Evolutionary conservation across 2,888 invertebrate species (phyloP).

Genomic region (Harmothoe impar): DNA sequence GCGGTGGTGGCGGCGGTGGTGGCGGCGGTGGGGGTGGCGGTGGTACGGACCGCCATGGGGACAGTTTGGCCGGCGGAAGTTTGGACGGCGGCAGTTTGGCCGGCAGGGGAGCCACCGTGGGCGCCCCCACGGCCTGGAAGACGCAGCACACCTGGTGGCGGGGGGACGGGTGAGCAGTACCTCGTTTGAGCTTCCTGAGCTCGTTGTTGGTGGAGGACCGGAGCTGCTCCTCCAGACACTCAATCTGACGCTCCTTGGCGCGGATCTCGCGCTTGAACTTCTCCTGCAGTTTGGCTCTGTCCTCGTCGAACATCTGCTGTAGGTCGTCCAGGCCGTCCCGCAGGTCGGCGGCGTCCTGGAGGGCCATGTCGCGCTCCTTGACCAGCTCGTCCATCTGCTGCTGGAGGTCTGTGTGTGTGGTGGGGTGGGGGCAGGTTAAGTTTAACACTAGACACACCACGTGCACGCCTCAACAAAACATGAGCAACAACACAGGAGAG

Average conservation of each 20-base stretch:
- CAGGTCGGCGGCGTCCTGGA: conserved; percentile 58
- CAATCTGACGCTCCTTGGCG: conserved; percentile 70
- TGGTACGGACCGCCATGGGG: too few relatives aligned
- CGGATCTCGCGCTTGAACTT: conserved; percentile 65
- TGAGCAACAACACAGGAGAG: neutral
- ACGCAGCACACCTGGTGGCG: neutral
- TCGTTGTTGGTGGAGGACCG: conserved; percentile 64
- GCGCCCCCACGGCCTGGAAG: neutral
- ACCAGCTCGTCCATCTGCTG: conserved; percentile 32
- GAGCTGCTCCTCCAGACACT: conserved; percentile 70
- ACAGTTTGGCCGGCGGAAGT: too few relatives aligned
- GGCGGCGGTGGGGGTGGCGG: neutral
- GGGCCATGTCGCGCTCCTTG: conserved; percentile 53
- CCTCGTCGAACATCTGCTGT: conserved; percentile 60
- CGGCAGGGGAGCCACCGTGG: neutral
- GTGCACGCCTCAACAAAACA: neutral
- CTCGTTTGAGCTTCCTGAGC: conserved; percentile 67
- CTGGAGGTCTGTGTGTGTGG: conserved; percentile 43
- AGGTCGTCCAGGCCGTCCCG: conserved; percentile 59
- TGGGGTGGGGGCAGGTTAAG: neutral
- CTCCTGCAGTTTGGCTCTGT: conserved; percentile 61
- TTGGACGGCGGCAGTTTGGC: neutral
- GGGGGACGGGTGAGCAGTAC: conserved; percentile 36
- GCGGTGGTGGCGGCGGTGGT: neutral
- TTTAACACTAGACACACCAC: conserved; percentile 1